Conservation (phyloP, 1,140 invertebrate genomes). For the Caerostris darwini region DNA sequence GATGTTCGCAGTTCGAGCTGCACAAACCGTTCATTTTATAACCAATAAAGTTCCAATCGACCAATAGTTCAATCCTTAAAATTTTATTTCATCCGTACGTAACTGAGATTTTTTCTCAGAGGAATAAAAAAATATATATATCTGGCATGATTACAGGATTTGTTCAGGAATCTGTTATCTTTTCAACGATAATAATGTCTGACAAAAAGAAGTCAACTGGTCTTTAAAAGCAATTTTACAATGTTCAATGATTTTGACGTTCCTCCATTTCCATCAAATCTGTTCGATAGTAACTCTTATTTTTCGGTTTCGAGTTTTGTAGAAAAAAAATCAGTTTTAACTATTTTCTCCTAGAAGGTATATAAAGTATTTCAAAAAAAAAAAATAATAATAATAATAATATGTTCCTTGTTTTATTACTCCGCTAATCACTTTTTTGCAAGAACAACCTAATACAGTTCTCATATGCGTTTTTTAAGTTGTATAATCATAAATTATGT, state of each 20-base stretch:
- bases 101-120: background rate
- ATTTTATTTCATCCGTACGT: background rate
- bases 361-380: too few relatives aligned
- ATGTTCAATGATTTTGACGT: background rate
- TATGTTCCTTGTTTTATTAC: too few relatives aligned
- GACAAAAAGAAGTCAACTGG: background rate
- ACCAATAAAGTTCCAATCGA: conserved; percentile 1
- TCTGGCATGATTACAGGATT: background rate
- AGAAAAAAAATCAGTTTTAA: background rate
- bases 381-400: too few relatives aligned
- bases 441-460: too few relatives aligned
- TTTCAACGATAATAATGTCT: background rate
- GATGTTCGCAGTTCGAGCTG: background rate
- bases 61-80: background rate
- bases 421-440: too few relatives aligned
- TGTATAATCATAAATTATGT: too few relatives aligned
- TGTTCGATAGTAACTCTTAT: background rate
- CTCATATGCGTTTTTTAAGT: too few relatives aligned
- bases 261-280: background rate
- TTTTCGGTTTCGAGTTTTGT: background rate
- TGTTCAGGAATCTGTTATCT: background rate
- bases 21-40: conserved; percentile 20
- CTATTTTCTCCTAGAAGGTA: background rate
- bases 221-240: background rate
- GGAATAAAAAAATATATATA: background rate